These are phyloP conservation scores for Heteractis magnifica DNA, from an alignment of 92 coral and sea anemone genomes.

Conservation along the genomic window DNA sequence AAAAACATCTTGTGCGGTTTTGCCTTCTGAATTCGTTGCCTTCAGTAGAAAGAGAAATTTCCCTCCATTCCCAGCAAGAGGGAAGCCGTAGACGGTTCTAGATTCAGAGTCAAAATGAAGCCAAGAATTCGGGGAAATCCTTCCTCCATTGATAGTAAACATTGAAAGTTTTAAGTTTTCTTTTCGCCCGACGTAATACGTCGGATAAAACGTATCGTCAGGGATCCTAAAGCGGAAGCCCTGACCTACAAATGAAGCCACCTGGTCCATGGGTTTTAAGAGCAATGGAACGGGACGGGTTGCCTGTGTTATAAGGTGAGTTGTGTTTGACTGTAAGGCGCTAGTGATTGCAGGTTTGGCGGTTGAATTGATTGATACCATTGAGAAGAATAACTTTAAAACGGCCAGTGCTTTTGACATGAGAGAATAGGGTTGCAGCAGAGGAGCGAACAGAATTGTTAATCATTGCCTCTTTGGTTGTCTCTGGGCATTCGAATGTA, in stretches of 20 bases:
- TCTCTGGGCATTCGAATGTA: constrained; percentile 24
- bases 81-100: constrained; percentile 56
- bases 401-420: constrained; percentile 91
- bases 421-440: constrained; percentile 51
- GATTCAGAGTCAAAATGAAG: constrained; percentile 46
- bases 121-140: constrained; percentile 63
- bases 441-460: constrained; percentile 26
- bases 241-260: constrained; percentile 59
- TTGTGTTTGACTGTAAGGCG: constrained; percentile 27
- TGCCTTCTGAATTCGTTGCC: constrained; percentile 33
- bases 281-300: constrained; percentile 53
- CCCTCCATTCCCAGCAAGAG: constrained; percentile 58
- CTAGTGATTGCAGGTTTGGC: constrained; percentile 42
- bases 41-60: constrained; percentile 31
- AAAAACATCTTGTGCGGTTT: constrained; percentile 23
- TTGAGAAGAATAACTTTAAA: constrained; percentile 79
- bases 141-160: constrained; percentile 51
- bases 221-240: constrained; percentile 59
- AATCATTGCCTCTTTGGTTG: constrained; percentile 42
- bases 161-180: constrained; percentile 36
- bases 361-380: constrained; percentile 71
- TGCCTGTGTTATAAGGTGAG: constrained; percentile 28
- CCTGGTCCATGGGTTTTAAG: constrained; percentile 40
- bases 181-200: constrained; percentile 19
- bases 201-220: constrained; percentile 47